Base-by-base conservation (phyloP, 2,113 vertebrate species). In the Acrocephalus arundinaceus region DNA sequence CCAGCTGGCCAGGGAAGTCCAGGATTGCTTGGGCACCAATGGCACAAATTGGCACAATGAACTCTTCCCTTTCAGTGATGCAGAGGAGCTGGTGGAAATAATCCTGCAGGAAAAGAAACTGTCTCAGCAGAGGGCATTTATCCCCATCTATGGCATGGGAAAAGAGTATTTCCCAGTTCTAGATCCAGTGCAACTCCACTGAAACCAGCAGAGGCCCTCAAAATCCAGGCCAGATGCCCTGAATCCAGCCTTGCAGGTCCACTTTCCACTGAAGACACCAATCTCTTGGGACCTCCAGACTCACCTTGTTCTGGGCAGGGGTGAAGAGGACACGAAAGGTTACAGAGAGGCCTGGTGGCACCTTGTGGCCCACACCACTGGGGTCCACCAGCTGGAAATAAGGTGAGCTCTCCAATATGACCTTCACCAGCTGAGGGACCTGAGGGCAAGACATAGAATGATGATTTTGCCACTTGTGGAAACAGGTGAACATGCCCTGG, bases 241-340 rank as follows among this genome's bases (percentile, higher is more conserved):
- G 14, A 59, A 63, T 12, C 11, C 57, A 92, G 31, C 72, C 86
- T 25, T 23, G 18, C 21, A 66, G 10, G 4, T 27, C 46, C 88
- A 30, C 20, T 37, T 78, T 28, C 62, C 18, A 11, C 27, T 18
- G 9, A 54, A 76, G 28, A 31, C 39, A 11, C 12, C 58, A 11
- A 6, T 2, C 62, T 70, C 48, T 28, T 6, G 4, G 16, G 30
- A 35, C 2, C 12, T 31, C 31, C 39, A 37, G 22, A 24, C 41
- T 94, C 96, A 99, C 98, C 99, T 99, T 99, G 91, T 98, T 99
- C 92, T 99, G 98, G 28, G 94, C 95, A 3, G 98, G 99, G 4
- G 89, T 98, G 97, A 99, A 99, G 72, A 97, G 37, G 59, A 99
- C 54, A 20, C 70, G 97, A 89, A 98, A 98, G 7, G 97, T 95